These are phyloP conservation scores for Ageneiosus marmoratus DNA, from an alignment of 2,113 vertebrate genomes.

Conservation along the genomic window DNA sequence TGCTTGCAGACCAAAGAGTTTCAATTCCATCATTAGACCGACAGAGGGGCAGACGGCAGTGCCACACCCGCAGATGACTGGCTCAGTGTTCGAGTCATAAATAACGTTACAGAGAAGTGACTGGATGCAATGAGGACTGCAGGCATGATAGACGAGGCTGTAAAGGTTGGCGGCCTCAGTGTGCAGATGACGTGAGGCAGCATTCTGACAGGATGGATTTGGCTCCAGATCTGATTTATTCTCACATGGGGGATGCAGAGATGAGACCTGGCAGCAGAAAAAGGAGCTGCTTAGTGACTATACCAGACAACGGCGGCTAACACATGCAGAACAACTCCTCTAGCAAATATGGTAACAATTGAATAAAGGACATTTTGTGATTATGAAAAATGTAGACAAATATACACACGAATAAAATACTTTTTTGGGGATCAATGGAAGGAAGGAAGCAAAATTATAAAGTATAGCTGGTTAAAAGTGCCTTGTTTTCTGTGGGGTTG, in stretches of 20 bases:
- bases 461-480: neutral
- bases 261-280: constrained; percentile 8
- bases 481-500: too few species aligned
- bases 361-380: neutral
- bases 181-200: constrained; percentile 25
- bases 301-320: neutral
- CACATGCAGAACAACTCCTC: neutral
- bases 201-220: constrained; percentile 34
- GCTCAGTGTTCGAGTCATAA: constrained; percentile 22
- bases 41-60: neutral
- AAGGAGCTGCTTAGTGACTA: constrained; percentile 3
- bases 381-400: neutral
- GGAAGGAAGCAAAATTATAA: neutral
- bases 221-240: constrained; percentile 46
- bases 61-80: constrained; percentile 18
- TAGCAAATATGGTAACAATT: neutral
- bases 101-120: constrained; percentile 27
- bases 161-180: constrained; percentile 33
- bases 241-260: constrained; percentile 23
- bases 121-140: constrained; percentile 30
- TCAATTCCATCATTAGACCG: constrained; percentile 12
- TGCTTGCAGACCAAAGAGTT: constrained; percentile 13
- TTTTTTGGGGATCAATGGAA: neutral
- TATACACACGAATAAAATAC: neutral
- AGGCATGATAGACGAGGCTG: constrained; percentile 40